These are phyloP conservation scores for Lydus trimaculatus DNA, from an alignment of 2,888 invertebrate species.

Conservation along the genomic window DNA sequence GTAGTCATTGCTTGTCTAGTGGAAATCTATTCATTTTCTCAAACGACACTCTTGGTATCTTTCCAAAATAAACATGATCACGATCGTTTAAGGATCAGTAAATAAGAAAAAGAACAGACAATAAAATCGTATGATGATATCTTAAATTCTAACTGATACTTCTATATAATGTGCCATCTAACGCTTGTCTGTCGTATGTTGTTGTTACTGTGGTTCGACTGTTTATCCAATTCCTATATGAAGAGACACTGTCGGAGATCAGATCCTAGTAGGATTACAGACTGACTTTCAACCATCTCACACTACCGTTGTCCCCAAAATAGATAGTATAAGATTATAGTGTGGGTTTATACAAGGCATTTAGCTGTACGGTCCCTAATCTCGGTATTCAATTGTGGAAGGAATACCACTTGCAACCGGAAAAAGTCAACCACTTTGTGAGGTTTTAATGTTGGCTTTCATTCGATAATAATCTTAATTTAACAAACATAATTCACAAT, in stretches of 20 bases:
- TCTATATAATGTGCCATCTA: conserved; percentile 44
- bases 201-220: conserved; percentile 44
- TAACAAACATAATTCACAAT: too few relatives aligned
- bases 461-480: neutral
- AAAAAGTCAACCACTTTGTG: neutral
- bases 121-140: conserved; percentile 36
- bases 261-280: conserved; percentile 50
- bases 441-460: neutral
- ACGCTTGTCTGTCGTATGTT: conserved; percentile 49
- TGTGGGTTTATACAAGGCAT: conserved; percentile 47
- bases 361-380: conserved; percentile 36
- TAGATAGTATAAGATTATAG: conserved; percentile 52
- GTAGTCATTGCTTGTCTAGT: neutral
- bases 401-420: conserved; percentile 3
- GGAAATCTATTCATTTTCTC: neutral
- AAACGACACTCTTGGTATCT: neutral
- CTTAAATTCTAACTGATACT: conserved; percentile 42
- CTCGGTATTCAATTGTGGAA: conserved; percentile 30
- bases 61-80: neutral
- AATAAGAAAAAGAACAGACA: neutral
- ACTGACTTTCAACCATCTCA: conserved; percentile 47
- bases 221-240: conserved; percentile 47
- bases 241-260: conserved; percentile 36
- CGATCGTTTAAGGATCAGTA: neutral
- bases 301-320: conserved; percentile 43